phyloP scores from a whole-genome alignment of 2,797 vertebrate species.

The Chaunax sp. region DNA sequence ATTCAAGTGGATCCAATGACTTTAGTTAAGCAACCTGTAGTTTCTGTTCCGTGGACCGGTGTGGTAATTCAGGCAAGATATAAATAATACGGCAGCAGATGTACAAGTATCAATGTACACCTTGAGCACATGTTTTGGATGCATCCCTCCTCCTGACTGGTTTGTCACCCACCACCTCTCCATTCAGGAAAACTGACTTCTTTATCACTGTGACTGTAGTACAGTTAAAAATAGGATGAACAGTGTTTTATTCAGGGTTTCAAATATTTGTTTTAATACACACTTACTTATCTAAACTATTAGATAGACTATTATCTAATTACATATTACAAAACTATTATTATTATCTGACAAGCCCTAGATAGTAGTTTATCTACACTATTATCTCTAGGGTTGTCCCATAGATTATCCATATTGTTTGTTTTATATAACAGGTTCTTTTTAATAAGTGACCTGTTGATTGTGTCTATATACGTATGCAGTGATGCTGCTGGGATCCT shows the following conservation, averaged over 20 bases:
- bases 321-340: no score
- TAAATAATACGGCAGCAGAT: slow-evolving; percentile 2
- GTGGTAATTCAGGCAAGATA: slow-evolving; percentile 7
- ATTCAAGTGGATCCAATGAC: slow-evolving; percentile 25
- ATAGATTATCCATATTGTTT: no score
- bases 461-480: no score
- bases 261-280: no score
- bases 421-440: no score
- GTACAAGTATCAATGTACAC: not conserved
- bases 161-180: slow-evolving; percentile 10
- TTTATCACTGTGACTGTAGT: slow-evolving; percentile 25
- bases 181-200: slow-evolving; percentile 13
- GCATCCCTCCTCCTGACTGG: not conserved
- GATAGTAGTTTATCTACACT: no score
- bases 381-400: no score
- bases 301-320: no score
- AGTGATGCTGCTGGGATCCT: no score
- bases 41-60: not conserved
- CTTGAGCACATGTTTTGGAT: slow-evolving; percentile 1
- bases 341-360: no score
- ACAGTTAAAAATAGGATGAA: slow-evolving; percentile 20
- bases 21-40: slow-evolving; percentile 18
- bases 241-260: not conserved
- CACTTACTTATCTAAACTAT: no score
- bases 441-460: no score